A percentile compares a stretch with the other conserved stretches of the same genome.
Conservation (phyloP, 1,140 invertebrate genomes). For the Polypedilum pembai region DNA sequence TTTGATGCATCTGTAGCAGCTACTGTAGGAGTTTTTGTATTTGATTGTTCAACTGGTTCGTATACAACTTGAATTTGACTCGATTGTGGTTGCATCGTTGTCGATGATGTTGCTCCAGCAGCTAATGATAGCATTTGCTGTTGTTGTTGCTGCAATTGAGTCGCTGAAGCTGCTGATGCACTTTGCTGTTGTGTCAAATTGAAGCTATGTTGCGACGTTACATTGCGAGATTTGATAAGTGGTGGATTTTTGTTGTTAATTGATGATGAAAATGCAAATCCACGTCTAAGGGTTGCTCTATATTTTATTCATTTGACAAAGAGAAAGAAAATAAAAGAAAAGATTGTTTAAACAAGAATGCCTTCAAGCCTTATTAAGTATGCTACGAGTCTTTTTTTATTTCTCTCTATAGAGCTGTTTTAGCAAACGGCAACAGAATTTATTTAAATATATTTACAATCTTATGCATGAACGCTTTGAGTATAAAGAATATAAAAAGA, state of each 20-base stretch:
- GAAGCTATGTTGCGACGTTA: conserved; percentile 46
- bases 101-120: background rate
- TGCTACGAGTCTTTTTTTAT: background rate
- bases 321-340: background rate
- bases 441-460: background rate
- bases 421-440: background rate
- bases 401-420: background rate
- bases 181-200: conserved; percentile 35
- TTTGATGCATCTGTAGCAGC: background rate
- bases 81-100: background rate
- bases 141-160: background rate
- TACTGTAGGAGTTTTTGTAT: background rate
- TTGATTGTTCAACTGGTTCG: conserved; percentile 22
- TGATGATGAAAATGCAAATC: conserved; percentile 52
- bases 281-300: conserved; percentile 54
- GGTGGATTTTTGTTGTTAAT: conserved; percentile 66
- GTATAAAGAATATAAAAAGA: background rate
- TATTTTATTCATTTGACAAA: background rate
- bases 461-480: background rate
- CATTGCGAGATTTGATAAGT: conserved; percentile 56
- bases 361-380: background rate
- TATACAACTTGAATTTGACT: conserved; percentile 16
- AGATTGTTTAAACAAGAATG: background rate
- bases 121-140: background rate
- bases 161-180: background rate